Evolutionary conservation across 1,140 invertebrate species (phyloP).

Genomic region (Drosophila punjabiensis): DNA sequence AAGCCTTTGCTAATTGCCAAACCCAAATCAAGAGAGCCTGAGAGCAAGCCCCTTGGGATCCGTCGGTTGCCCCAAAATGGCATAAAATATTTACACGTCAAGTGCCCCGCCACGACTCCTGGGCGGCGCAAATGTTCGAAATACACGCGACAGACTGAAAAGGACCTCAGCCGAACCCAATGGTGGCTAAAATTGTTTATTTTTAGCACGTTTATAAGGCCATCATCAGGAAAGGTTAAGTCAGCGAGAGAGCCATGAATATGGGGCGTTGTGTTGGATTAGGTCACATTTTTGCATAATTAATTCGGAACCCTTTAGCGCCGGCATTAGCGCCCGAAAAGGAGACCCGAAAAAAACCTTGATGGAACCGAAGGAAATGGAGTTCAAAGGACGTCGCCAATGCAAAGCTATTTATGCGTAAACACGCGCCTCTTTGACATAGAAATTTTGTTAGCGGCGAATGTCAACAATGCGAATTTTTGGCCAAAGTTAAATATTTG

Average conservation of each 20-base stretch:
- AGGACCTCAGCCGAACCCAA: slow-evolving; percentile 25
- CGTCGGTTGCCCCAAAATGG: slow-evolving; percentile 20
- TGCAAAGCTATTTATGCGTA: slow-evolving; percentile 76
- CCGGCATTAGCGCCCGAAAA: slow-evolving; percentile 24
- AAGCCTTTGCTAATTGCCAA: slow-evolving; percentile 68
- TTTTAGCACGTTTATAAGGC: slow-evolving; percentile 80
- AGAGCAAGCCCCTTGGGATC: slow-evolving; percentile 6
- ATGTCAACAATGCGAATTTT: slow-evolving; percentile 76
- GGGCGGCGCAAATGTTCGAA: slow-evolving; percentile 46
- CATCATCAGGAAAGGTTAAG: slow-evolving; percentile 79
- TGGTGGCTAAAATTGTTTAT: slow-evolving; percentile 68
- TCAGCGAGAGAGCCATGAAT: slow-evolving; percentile 59
- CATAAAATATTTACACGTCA: slow-evolving; percentile 82
- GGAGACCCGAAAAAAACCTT: slow-evolving; percentile 18
- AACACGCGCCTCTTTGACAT: slow-evolving; percentile 75
- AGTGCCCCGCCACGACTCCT: slow-evolving; percentile 43
- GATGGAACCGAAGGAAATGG: neutral
- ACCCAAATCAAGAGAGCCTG: slow-evolving; percentile 65
- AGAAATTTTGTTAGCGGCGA: slow-evolving; percentile 61
- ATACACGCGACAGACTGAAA: slow-evolving; percentile 52
- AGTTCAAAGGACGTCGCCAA: slow-evolving; percentile 59
- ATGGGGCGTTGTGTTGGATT: slow-evolving; percentile 61
- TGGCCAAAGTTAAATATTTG: slow-evolving; percentile 76
- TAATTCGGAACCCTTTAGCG: slow-evolving; percentile 58
- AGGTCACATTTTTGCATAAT: slow-evolving; percentile 81